These are phyloP conservation scores for Cactoblastis cactorum DNA, from an alignment of 2,888 invertebrate genomes.

Conservation along the genomic window DNA sequence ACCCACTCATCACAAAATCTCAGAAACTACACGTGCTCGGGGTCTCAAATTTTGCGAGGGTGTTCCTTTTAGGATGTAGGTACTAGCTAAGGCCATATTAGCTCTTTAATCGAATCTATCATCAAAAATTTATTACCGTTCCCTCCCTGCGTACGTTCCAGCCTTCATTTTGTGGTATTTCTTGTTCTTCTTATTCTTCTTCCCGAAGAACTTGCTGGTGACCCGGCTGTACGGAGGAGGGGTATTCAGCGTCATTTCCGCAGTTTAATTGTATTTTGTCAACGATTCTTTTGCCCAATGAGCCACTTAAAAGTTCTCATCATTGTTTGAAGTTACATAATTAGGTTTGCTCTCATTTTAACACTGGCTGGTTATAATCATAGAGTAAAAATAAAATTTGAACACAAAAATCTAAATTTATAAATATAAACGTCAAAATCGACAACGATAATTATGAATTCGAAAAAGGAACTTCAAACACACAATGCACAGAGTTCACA, in stretches of 20 bases:
- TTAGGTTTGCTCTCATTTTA: constrained; percentile 2
- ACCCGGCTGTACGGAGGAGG: constrained; percentile 56
- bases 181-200: constrained; percentile 65
- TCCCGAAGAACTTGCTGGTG: constrained; percentile 62
- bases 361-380: neutral
- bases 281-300: constrained; percentile 14
- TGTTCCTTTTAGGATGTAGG: no score
- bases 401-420: neutral
- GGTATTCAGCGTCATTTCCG: constrained; percentile 56
- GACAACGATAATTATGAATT: neutral
- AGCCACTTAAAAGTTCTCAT: constrained; percentile 6
- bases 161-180: constrained; percentile 53
- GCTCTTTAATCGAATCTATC: neutral
- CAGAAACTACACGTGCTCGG: no score
- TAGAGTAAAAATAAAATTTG: neutral
- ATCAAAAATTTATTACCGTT: constrained; percentile 53
- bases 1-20: no score
- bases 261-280: constrained; percentile 15
- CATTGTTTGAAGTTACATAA: constrained; percentile 1
- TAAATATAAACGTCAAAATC: neutral
- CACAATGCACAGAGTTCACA: constrained; percentile 5
- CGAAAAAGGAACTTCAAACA: neutral
- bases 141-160: constrained; percentile 59
- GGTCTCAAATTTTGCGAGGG: no score
- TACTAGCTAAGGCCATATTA: no score